Evolutionary conservation across 64 coral and sea anemone genomes (phyloP), one percentile per base, ranked within the genome.

Genomic region (Trachythela sp.): DNA sequence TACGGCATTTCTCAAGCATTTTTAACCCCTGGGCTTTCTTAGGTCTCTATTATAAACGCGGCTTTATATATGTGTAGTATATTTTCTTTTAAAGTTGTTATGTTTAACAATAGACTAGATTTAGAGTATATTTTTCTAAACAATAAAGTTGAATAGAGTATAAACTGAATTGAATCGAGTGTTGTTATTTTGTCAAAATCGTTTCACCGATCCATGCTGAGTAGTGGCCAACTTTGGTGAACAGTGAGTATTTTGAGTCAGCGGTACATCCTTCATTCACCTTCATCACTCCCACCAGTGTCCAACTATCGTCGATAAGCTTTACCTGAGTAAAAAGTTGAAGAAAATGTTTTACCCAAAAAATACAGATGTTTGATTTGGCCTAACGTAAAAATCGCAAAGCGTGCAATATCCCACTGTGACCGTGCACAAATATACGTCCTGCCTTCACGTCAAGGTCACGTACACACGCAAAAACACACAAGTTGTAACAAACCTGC

Each of bases 201-300:
- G 33, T 80, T 36, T 13, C 37, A 18, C 13, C 35, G 34, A 80
- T 80, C 75, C 75, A 80, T 2, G 8, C 20, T 30, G 75, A 80
- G 37, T 80, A 30, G 20, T 80, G 20, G 30, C 75, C 75, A 39
- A 80, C 75, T 80, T 80, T 80, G 13, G 75, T 80, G 37, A 80
- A 80, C 15, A 80, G 33, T 80, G 75, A 80, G 75, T 37, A 80
- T 29, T 39, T 80, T 29, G 75, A 39, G 37, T 36, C 31, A 80
- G 33, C 75, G 37, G 20, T 39, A 37, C 75, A 80, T 80, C 75
- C 75, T 36, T 80, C 75, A 1, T 80, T 80, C 13, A 29, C 20
- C 18, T 80, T 80, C 33, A 80, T 80, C 0, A 80, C 75, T 1
- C 75, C 75, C 8, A 39, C 75, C 2, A 80, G 20, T 2, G 37